Conservation (phyloP, 1,140 invertebrate genomes). For the Philopotamus ludificatus region DNA sequence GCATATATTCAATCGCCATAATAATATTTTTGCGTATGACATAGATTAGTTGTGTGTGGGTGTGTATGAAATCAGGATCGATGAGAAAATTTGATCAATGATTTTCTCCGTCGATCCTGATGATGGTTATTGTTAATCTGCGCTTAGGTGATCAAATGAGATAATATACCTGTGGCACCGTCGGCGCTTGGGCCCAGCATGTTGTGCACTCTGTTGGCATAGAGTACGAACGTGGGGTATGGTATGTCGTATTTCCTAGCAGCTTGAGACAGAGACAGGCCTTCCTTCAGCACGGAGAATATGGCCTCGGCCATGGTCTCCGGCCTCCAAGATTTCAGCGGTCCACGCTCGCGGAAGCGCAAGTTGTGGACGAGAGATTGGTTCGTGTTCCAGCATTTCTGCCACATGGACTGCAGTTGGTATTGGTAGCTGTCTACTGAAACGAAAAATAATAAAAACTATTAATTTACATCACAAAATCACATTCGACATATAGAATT, state of each 20-base stretch:
- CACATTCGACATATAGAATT: too few species aligned
- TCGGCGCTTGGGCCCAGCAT: conserved; percentile 88
- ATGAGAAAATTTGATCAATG: background rate
- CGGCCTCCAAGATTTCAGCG: conserved; percentile 87
- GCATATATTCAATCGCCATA: too few species aligned
- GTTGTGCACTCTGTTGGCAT: conserved; percentile 89
- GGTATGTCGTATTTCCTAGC: conserved; percentile 91
- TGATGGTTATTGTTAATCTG: background rate
- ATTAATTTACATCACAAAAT: too few species aligned
- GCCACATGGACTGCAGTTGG: conserved; percentile 91
- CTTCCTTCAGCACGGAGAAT: conserved; percentile 86
- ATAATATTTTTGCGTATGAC: too few species aligned
- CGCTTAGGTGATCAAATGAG: too few species aligned
- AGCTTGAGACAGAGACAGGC: conserved; percentile 83
- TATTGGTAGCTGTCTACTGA: conserved; percentile 87
- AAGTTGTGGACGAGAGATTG: conserved; percentile 84
- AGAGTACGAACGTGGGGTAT: conserved; percentile 91
- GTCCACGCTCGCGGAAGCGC: conserved; percentile 86
- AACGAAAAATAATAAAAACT: too few species aligned
- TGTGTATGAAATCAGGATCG: too few species aligned
- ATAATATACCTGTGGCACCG: conserved; percentile 74
- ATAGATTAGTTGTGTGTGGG: too few species aligned
- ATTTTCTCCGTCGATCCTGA: background rate
- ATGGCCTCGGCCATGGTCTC: conserved; percentile 94
- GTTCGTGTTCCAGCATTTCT: conserved; percentile 91